Base-by-base conservation (phyloP, 2,113 vertebrate species). In the Silurus meridionalis region DNA sequence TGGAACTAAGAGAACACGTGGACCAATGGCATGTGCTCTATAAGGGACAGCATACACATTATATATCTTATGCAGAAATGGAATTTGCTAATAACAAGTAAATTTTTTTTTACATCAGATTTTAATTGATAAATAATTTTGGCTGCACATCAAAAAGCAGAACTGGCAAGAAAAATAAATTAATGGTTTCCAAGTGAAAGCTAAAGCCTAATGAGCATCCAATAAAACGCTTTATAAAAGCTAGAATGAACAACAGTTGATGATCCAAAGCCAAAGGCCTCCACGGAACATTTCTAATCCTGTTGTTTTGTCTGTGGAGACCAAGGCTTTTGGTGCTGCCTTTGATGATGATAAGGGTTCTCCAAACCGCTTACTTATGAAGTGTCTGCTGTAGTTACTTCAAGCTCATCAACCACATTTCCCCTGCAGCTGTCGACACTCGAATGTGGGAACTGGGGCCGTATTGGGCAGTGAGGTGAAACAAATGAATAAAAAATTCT, bases 161-260 rank as follows among this genome's bases (percentile, higher is more conserved):
- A 58, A 60, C 74, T 46, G 55, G 63, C 64, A 83, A 58, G 8
- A 21, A 48, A 74, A 84, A 66, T 60, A 81, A 69, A 88, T 86
- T 69, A 84, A 77, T 79, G 82, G 57, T 67, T 77, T 84, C 10
- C 81, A 28, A 75, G 14, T 69, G 69, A 85, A 86, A 85, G 67
- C 48, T 52, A 5, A 58, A 80, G 17, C 83, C 66, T 75, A 89
- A 84, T 87, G 77, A 86, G 81, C 77, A 50, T 15, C 55, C 84
- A 85, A 88, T 86, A 61, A 64, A 86, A 83, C 60, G 61, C 84
- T 86, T 85, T 80, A 67, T 66, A 28, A 83, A 85, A 67, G 66
- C 25, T 46, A 23, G 19, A 21, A 52, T 64, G 80, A 83, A 81
- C 66, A 77, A 71, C 66, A 75, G 80, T 21, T 79, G 46, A 60